Conservation (phyloP, 2,797 vertebrate genomes). For the Sebastes glaucus region DNA sequence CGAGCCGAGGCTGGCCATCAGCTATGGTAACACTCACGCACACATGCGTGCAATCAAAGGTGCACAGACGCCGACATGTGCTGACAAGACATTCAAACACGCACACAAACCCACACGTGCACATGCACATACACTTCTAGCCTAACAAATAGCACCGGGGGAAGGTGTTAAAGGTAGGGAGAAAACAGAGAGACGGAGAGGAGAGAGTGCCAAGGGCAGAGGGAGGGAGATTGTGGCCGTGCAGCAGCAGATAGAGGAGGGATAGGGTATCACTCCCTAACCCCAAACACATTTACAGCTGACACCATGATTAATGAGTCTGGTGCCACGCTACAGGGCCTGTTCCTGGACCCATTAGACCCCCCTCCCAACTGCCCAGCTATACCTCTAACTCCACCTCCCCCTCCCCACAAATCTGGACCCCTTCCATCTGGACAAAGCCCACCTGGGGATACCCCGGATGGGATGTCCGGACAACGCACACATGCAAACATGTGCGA, state of each 20-base stretch:
- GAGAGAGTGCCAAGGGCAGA: conserved; percentile 50
- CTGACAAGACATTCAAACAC: conserved; percentile 30
- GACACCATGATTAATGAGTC: conserved; percentile 95
- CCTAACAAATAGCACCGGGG: conserved; percentile 34
- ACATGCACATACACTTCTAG: not conserved
- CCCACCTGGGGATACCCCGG: conserved; percentile 65
- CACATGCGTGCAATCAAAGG: conserved; percentile 45
- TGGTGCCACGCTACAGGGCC: conserved; percentile 79
- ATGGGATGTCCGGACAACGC: not conserved
- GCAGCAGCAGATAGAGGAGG: conserved; percentile 81
- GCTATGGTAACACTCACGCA: conserved; percentile 40
- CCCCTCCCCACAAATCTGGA: conserved; percentile 27
- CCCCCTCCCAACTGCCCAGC: conserved; percentile 65
- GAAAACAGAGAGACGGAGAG: conserved; percentile 1
- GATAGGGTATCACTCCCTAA: conserved; percentile 88
- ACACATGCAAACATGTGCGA: not conserved
- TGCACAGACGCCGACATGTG: conserved; percentile 10
- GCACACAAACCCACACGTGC: not conserved
- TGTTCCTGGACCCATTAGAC: conserved; percentile 89
- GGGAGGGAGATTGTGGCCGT: conserved; percentile 70
- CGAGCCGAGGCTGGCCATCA: conserved; percentile 60
- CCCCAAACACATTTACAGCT: conserved; percentile 91
- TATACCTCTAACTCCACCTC: conserved; percentile 30
- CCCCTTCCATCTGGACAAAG: conserved; percentile 77
- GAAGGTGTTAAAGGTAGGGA: conserved; percentile 52